A percentile compares a stretch with the other conserved stretches of the same genome.
phyloP scores from a whole-genome alignment of 2,797 vertebrate species.

The Phrynocephalus forsythii region DNA sequence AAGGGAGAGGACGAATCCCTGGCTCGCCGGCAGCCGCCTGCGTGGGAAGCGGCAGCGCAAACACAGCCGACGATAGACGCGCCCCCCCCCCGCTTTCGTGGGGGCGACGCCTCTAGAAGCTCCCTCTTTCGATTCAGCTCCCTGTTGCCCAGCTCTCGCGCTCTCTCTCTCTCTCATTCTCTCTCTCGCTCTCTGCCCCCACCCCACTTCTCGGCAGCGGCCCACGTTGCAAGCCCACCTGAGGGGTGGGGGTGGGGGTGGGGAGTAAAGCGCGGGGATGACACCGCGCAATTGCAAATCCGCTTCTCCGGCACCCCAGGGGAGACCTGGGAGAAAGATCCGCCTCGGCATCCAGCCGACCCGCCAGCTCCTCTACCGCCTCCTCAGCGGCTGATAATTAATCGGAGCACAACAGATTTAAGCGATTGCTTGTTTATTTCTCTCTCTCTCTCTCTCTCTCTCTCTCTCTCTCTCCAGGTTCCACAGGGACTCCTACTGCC shows the following conservation, averaged over 20 bases:
- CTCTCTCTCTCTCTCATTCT: background rate
- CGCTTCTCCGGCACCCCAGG: background rate
- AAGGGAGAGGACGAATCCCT: background rate
- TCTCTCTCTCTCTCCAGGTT: too few species aligned
- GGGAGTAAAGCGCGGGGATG: background rate
- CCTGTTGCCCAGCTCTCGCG: background rate
- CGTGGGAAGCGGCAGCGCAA: background rate
- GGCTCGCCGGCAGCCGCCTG: background rate
- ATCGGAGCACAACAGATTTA: too few species aligned
- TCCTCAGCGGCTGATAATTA: background rate
- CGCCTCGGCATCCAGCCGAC: background rate
- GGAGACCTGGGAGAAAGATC: too few species aligned
- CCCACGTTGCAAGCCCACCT: conserved; percentile 1
- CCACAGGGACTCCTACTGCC: too few species aligned
- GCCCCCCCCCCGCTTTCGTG: too few species aligned
- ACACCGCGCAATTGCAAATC: background rate
- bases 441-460: too few species aligned
- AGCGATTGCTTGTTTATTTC: too few species aligned
- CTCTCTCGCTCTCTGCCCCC: background rate
- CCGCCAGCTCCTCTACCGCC: background rate
- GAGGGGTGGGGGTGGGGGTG: too few species aligned
- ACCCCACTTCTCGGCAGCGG: background rate
- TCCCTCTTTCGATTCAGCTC: background rate
- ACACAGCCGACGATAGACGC: background rate
- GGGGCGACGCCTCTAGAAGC: background rate